Evolutionary conservation across 2,888 invertebrate genomes (phyloP).

Genomic region (Cylindroiulus punctatus): DNA sequence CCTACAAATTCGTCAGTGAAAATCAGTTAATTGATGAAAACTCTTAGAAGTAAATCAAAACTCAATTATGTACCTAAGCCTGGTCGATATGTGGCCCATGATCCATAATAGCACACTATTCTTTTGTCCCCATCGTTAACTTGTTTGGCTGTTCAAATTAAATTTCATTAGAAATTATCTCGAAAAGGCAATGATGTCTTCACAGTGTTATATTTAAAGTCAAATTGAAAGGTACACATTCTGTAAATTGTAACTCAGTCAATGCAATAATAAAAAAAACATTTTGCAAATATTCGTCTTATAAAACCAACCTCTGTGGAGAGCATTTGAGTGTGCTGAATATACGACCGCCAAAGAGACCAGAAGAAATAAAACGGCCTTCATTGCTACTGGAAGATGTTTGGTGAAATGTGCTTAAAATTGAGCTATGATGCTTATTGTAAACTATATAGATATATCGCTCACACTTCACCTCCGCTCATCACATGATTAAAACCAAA

Average conservation of each 20-base stretch:
- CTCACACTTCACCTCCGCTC: neutral
- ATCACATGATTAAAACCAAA: neutral
- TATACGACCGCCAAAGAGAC: neutral
- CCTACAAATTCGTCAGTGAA: constrained; percentile 71
- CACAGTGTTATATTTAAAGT: neutral
- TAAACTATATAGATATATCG: neutral
- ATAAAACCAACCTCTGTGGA: constrained; percentile 11
- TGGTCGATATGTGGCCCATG: constrained; percentile 78
- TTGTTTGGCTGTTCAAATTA: neutral
- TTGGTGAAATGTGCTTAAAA: neutral
- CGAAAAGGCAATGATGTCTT: neutral
- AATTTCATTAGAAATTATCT: neutral
- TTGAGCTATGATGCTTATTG: neutral
- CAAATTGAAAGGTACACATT: too few species aligned
- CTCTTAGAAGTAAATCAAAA: neutral
- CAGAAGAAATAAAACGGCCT: neutral
- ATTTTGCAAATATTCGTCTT: constrained; percentile 25
- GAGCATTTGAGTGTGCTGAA: neutral
- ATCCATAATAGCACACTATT: constrained; percentile 79
- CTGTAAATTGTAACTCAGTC: neutral
- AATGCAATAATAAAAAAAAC: neutral
- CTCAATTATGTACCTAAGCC: constrained; percentile 62
- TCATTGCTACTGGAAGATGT: neutral
- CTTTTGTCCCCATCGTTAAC: constrained; percentile 58
- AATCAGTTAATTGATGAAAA: neutral